Conservation (phyloP, 1,140 invertebrate species). For the Bombus waltoni region DNA sequence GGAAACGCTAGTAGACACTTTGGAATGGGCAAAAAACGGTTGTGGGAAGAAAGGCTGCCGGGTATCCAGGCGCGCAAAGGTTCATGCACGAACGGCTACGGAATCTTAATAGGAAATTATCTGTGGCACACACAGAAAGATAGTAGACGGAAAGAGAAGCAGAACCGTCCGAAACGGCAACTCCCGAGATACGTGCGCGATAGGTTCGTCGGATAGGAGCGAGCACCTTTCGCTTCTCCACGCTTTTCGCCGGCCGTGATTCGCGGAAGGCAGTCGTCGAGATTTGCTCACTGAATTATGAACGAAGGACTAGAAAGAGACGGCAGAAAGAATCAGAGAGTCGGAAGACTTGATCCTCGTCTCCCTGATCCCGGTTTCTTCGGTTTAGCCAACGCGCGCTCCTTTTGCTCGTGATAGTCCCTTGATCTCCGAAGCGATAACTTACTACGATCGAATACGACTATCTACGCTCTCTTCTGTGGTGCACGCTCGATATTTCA, state of each 20-base stretch:
- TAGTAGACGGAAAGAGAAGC: slow-evolving; percentile 14
- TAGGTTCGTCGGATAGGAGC: slow-evolving; percentile 58
- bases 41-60: slow-evolving; percentile 14
- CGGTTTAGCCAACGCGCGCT: slow-evolving; percentile 30
- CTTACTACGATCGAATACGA: slow-evolving; percentile 21
- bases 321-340: slow-evolving; percentile 23
- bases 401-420: slow-evolving; percentile 33
- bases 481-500: too few species aligned
- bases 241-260: slow-evolving; percentile 61
- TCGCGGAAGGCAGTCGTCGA: slow-evolving; percentile 78
- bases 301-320: slow-evolving; percentile 60
- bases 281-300: slow-evolving; percentile 77
- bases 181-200: slow-evolving; percentile 74
- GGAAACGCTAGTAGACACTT: slow-evolving; percentile 29
- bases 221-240: slow-evolving; percentile 46
- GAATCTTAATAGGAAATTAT: slow-evolving; percentile 80
- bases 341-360: slow-evolving; percentile 8
- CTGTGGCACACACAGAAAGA: slow-evolving; percentile 50
- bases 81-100: slow-evolving; percentile 76
- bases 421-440: slow-evolving; percentile 49
- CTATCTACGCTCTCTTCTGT: too few species aligned
- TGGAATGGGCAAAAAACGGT: background rate
- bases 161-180: slow-evolving; percentile 52
- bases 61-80: slow-evolving; percentile 23
- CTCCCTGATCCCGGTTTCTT: slow-evolving; percentile 33